Conservation (phyloP, 2,888 invertebrate genomes). For the Lasioglossum zephyrum region DNA sequence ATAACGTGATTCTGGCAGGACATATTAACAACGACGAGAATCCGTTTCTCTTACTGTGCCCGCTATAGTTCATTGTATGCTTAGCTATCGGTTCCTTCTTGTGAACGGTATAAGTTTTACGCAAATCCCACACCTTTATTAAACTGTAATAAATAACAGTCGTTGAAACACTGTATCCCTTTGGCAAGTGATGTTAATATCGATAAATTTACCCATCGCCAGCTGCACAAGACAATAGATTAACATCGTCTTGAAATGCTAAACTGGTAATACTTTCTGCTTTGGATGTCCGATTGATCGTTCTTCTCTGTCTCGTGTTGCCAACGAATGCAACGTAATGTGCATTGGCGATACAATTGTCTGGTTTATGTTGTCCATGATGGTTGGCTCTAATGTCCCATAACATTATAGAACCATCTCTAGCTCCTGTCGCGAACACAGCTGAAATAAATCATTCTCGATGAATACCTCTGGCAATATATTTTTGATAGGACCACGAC, state of each 20-base stretch:
- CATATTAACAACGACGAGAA: slow-evolving; percentile 92
- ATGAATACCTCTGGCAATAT: background rate
- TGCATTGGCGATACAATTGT: slow-evolving; percentile 89
- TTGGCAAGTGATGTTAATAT: background rate
- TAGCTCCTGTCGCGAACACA: slow-evolving; percentile 94
- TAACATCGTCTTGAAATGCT: slow-evolving; percentile 92
- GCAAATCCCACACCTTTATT: slow-evolving; percentile 94
- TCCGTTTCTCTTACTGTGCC: slow-evolving; percentile 89
- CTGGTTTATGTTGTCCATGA: slow-evolving; percentile 86
- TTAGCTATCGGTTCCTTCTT: slow-evolving; percentile 90
- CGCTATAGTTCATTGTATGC: slow-evolving; percentile 90
- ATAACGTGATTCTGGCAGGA: slow-evolving; percentile 88
- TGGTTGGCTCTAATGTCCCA: slow-evolving; percentile 91
- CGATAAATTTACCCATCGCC: slow-evolving; percentile 89
- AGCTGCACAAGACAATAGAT: slow-evolving; percentile 93
- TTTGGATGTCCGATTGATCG: slow-evolving; percentile 82
- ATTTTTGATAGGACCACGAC: background rate
- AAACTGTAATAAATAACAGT: slow-evolving; percentile 80
- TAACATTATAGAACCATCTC: slow-evolving; percentile 94
- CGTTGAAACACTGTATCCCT: background rate
- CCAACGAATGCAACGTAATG: slow-evolving; percentile 86
- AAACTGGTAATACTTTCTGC: slow-evolving; percentile 93
- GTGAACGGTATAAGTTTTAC: slow-evolving; percentile 91
- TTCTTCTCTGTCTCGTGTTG: slow-evolving; percentile 83
- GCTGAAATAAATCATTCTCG: slow-evolving; percentile 82